A percentile compares a stretch with the other conserved stretches of the same genome.
Evolutionary conservation across 2,888 invertebrate genomes (phyloP).

Genomic region (Drosophila putrida): DNA sequence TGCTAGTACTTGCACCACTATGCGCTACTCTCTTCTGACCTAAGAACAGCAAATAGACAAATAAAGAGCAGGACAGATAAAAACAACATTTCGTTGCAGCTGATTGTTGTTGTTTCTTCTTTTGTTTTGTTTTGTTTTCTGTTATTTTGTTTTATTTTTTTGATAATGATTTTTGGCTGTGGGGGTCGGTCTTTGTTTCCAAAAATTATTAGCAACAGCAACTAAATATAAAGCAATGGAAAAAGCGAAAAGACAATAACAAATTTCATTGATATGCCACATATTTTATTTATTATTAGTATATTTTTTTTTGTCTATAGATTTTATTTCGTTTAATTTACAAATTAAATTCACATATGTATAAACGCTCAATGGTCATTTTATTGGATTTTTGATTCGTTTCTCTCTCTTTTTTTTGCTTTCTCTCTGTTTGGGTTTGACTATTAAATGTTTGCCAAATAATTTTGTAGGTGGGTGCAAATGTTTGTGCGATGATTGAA

Average conservation of each 20-base stretch:
- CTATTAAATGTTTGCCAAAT: slow-evolving; percentile 68
- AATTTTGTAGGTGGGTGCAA: slow-evolving; percentile 20
- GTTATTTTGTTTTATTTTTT: slow-evolving; percentile 29
- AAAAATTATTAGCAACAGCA: slow-evolving; percentile 40
- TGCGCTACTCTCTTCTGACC: slow-evolving; percentile 26
- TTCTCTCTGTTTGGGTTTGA: neutral
- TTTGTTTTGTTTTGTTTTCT: slow-evolving; percentile 17
- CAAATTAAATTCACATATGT: slow-evolving; percentile 43
- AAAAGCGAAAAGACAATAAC: slow-evolving; percentile 11
- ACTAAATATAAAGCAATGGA: slow-evolving; percentile 56
- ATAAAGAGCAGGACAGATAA: slow-evolving; percentile 14
- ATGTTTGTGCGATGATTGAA: slow-evolving; percentile 20
- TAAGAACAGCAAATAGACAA: slow-evolving; percentile 1
- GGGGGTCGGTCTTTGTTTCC: slow-evolving; percentile 52
- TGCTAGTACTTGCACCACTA: slow-evolving; percentile 29
- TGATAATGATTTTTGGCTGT: slow-evolving; percentile 46
- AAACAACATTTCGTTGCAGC: slow-evolving; percentile 65
- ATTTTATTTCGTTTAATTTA: slow-evolving; percentile 10
- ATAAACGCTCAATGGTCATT: slow-evolving; percentile 29
- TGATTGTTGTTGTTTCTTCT: slow-evolving; percentile 45
- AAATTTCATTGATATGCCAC: slow-evolving; percentile 44
- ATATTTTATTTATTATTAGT: slow-evolving; percentile 12
- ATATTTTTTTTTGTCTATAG: too few species aligned
- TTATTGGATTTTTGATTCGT: slow-evolving; percentile 18
- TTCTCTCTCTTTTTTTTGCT: neutral